A percentile compares a stretch with the other conserved stretches of the same genome.
phyloP scores from a whole-genome alignment of 2,888 invertebrate genomes.

The Furcula furcula region DNA sequence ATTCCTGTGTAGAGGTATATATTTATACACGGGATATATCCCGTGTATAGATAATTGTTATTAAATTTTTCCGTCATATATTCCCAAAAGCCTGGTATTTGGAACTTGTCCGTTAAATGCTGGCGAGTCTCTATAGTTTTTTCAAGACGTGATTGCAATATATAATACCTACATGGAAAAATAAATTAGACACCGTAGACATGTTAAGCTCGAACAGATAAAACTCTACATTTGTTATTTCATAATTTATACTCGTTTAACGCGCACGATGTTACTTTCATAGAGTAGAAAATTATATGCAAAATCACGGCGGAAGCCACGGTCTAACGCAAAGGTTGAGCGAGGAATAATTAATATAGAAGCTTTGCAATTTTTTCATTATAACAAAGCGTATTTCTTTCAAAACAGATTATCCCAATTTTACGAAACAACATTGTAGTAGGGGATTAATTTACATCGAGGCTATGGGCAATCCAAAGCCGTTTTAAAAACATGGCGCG shows the following conservation, averaged over 20 bases:
- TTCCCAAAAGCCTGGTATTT: too few species aligned
- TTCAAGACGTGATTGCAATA: too few species aligned
- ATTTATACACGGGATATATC: too few species aligned
- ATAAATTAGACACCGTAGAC: too few species aligned
- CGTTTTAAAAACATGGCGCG: conserved; percentile 79
- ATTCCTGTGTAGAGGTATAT: too few species aligned
- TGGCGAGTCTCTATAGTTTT: too few species aligned
- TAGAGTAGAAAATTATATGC: conserved; percentile 78
- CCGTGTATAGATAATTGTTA: too few species aligned
- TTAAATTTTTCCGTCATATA: too few species aligned
- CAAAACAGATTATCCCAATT: conserved; percentile 57
- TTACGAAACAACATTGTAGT: conserved; percentile 62
- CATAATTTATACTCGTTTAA: conserved; percentile 14
- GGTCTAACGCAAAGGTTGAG: conserved; percentile 50
- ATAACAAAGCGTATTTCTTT: conserved; percentile 46
- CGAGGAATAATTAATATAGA: conserved; percentile 65
- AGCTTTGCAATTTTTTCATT: conserved; percentile 49
- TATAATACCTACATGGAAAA: background rate
- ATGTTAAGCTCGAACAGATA: background rate
- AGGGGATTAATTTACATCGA: conserved; percentile 69
- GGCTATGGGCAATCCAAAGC: conserved; percentile 64
- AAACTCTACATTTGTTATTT: background rate
- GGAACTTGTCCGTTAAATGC: too few species aligned
- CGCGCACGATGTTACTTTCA: conserved; percentile 49
- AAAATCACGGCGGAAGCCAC: conserved; percentile 70